Conservation (phyloP, 1,140 invertebrate species). For the Scaptodrosophila lebanonensis region DNA sequence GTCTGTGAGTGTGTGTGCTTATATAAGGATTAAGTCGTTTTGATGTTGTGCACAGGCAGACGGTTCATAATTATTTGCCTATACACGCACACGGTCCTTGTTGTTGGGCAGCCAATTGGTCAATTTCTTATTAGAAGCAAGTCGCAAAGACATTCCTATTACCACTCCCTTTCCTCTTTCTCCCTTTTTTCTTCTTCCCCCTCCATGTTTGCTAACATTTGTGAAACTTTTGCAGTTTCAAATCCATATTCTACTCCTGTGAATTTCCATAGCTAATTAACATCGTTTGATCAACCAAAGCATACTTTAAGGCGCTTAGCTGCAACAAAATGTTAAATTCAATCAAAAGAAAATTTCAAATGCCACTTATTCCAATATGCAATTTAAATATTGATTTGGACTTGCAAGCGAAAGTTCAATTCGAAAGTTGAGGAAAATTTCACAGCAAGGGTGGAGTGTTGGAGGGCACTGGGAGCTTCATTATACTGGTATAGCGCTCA, state of each 20-base stretch:
- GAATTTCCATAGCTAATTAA: slow-evolving; percentile 33
- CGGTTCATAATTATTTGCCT: slow-evolving; percentile 44
- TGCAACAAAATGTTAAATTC: slow-evolving; percentile 17
- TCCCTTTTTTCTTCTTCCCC: neutral
- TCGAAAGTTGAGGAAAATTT: too few species aligned
- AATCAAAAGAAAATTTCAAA: slow-evolving; percentile 18
- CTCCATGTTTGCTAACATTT: slow-evolving; percentile 15
- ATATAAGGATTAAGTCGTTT: slow-evolving; percentile 65
- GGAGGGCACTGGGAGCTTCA: too few species aligned
- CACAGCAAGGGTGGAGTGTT: too few species aligned
- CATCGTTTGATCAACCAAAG: slow-evolving; percentile 3
- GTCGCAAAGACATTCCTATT: slow-evolving; percentile 16
- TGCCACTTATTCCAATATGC: slow-evolving; percentile 39
- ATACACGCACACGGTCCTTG: slow-evolving; percentile 41
- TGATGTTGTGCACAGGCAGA: slow-evolving; percentile 53
- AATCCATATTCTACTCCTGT: slow-evolving; percentile 15
- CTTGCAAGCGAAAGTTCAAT: too few species aligned
- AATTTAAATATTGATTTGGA: too few species aligned
- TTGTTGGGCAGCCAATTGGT: slow-evolving; percentile 64
- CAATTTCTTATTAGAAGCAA: slow-evolving; percentile 72
- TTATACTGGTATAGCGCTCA: too few species aligned
- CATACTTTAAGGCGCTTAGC: slow-evolving; percentile 25
- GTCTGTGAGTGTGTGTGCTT: slow-evolving; percentile 5
- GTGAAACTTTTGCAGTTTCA: slow-evolving; percentile 42
- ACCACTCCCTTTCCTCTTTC: neutral